Conservation (phyloP, 2,113 vertebrate genomes). For the Lipotes vexillifer region DNA sequence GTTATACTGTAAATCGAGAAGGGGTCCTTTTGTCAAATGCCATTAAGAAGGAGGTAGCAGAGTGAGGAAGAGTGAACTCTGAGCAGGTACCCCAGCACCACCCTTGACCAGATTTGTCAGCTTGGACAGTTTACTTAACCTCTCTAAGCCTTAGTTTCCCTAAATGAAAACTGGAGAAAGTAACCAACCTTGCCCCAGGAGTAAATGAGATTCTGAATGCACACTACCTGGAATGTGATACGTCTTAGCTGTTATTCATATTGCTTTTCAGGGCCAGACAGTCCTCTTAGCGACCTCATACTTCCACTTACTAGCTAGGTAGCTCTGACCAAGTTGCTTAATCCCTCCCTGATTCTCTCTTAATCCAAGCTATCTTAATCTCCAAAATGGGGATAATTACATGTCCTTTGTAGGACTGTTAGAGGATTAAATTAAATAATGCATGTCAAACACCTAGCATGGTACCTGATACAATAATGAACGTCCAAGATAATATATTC, state of each 20-base stretch:
- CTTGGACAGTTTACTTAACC: background rate
- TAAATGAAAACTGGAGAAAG: background rate
- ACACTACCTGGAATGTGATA: no score
- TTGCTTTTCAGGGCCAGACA: background rate
- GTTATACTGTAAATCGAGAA: background rate
- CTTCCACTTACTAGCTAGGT: background rate
- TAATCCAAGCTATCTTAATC: background rate
- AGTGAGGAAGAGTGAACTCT: background rate
- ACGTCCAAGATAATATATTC: background rate
- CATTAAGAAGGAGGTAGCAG: background rate
- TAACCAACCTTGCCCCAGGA: background rate
- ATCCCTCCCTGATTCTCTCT: background rate
- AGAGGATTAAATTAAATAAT: background rate
- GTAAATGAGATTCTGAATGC: background rate
- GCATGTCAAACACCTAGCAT: background rate
- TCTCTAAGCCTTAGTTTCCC: background rate
- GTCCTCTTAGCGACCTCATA: background rate
- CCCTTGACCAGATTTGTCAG: background rate
- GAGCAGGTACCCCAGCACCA: no score
- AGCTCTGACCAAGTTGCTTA: background rate
- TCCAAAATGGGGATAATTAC: background rate
- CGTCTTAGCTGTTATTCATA: background rate
- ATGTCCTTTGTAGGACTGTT: background rate
- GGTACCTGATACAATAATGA: background rate
- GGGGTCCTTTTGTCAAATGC: background rate